A percentile compares a stretch with the other conserved stretches of the same genome.
Conservation (phyloP, 2,113 vertebrate genomes). For the Nanorana parkeri region DNA sequence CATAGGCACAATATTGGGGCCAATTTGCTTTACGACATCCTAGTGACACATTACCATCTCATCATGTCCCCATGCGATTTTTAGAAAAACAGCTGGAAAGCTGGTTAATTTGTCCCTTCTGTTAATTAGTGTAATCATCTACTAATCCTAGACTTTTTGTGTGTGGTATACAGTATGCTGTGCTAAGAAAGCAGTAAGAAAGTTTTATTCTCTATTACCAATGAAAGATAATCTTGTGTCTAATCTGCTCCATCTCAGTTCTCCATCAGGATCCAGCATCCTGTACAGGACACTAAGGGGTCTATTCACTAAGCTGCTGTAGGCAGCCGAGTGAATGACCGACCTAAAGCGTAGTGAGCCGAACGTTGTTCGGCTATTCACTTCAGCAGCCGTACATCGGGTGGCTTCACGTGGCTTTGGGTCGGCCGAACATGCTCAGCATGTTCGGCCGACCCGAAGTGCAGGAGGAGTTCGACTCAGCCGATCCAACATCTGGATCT, state of each 20-base stretch:
- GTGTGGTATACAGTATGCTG: conserved; percentile 11
- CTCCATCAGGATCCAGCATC: background rate
- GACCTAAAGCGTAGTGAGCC: too few relatives aligned
- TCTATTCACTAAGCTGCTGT: too few relatives aligned
- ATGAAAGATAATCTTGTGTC: background rate
- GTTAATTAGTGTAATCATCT: conserved; percentile 46
- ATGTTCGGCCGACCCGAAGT: too few relatives aligned
- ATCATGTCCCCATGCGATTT: background rate
- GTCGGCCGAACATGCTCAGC: too few relatives aligned
- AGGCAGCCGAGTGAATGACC: too few relatives aligned
- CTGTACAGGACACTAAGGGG: background rate
- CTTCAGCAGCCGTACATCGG: too few relatives aligned
- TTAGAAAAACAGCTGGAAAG: conserved; percentile 23
- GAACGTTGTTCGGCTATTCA: too few relatives aligned
- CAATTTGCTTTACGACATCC: conserved; percentile 4
- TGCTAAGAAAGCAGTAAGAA: background rate
- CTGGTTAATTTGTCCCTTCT: conserved; percentile 35
- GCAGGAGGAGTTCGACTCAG: too few relatives aligned
- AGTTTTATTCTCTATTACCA: background rate
- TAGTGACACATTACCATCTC: background rate
- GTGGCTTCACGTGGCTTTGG: too few relatives aligned
- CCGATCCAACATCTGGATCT: too few relatives aligned
- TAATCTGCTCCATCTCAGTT: background rate
- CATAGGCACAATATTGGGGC: background rate
- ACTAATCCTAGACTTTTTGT: conserved; percentile 36